Evolutionary conservation across 2,888 invertebrate species (phyloP), one percentile per base, ranked within the genome.

Genomic region (Alloplasta piceator): DNA sequence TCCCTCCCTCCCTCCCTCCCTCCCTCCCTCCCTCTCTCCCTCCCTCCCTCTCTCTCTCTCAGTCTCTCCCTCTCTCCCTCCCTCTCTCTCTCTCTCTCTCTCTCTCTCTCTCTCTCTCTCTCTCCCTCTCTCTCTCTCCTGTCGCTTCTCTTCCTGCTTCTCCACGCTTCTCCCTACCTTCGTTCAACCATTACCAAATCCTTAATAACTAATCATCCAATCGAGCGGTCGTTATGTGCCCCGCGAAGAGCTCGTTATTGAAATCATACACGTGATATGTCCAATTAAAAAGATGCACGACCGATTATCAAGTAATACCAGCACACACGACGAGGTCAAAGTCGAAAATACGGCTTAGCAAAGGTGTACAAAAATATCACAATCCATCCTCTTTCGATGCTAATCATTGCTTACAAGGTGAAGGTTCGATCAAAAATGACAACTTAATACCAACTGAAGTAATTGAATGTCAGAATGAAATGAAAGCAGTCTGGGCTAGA

Each of bases 191-290:
- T 66, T 55, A 10, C 7, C 26, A 64, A 64, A 61, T 82, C 86
- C 87, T 88, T 89, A 89, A 88, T 87, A 88, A 89, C 87, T 90
- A 88, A 90, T 90, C 85, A 88, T 85, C 83, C 86, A 86, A 71
- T 87, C 86, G 87, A 87, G 52, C 39, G 71, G 60, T 52, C 50
- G 50, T 73, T 58, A 56, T 26, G 26, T 2, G 26, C 26, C 26
- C 26, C 56, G 68, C 14, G 56, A 9, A 38, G 38, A 41, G 14
- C 48, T 48, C 39, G 58, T 58, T 39, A 61, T 61, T 61, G 41
- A 41, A n/a, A 38, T 38, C 36, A 6, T n/a, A 10, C 36, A 56
- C 56, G n/a, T 56, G 36, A 26, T 26, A 26, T 26, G 26, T 26
- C 48, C 48, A 48, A 10, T 48, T 48, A 10, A 10, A n/a, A 48